A percentile compares a stretch with the other conserved stretches of the same genome.
These are phyloP conservation scores for Littorina saxatilis DNA, from an alignment of 1,140 invertebrate genomes.

Conservation along the genomic window DNA sequence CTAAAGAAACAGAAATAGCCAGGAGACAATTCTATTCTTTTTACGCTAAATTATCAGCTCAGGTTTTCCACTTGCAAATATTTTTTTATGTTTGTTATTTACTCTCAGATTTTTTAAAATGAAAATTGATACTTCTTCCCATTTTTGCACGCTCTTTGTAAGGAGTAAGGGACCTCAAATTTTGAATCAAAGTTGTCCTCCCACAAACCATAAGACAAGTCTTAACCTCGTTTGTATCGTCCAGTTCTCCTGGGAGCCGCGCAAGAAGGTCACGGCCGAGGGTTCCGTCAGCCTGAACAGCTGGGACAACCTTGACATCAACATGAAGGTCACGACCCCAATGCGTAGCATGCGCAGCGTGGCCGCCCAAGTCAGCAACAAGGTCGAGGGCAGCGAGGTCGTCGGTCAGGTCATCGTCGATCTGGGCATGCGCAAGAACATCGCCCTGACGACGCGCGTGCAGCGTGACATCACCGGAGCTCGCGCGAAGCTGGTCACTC, in stretches of 20 bases:
- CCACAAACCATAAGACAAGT: too few species aligned
- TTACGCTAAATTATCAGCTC: too few species aligned
- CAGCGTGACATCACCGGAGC: not conserved
- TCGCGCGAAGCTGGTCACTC: not conserved
- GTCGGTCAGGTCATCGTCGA: not conserved
- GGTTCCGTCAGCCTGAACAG: not conserved
- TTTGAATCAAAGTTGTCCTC: too few species aligned
- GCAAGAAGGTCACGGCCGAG: constrained; percentile 11
- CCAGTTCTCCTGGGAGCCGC: constrained; percentile 19
- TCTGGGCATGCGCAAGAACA: constrained; percentile 19
- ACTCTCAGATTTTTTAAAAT: too few species aligned
- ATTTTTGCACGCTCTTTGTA: too few species aligned
- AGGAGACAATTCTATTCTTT: too few species aligned
- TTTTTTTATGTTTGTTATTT: too few species aligned
- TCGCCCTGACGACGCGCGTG: not conserved
- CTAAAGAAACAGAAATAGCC: too few species aligned
- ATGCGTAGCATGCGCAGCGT: not conserved
- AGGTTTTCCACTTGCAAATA: too few species aligned
- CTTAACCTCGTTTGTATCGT: not conserved
- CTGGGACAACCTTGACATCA: constrained; percentile 34
- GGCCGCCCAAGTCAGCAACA: constrained; percentile 8
- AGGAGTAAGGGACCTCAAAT: too few species aligned
- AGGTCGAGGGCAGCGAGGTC: not conserved
- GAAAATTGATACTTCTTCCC: too few species aligned
- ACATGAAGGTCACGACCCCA: constrained; percentile 19